Conservation (phyloP, 1,140 invertebrate species). For the Anthonomus grandis region DNA sequence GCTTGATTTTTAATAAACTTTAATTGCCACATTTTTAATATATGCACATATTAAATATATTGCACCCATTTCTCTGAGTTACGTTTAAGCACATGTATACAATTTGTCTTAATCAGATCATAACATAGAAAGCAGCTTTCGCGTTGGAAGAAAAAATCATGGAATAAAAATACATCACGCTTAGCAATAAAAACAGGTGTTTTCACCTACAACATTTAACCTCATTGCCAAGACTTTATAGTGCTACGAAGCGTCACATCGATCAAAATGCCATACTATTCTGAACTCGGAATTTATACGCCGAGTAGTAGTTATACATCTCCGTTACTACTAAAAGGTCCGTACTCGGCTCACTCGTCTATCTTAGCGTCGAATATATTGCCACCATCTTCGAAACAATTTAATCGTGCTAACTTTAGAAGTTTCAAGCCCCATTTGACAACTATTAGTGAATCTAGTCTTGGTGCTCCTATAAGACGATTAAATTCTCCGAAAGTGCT, state of each 20-base stretch:
- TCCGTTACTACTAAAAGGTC: conserved; percentile 52
- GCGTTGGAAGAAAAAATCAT: not conserved
- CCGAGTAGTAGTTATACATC: conserved; percentile 39
- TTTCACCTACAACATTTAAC: conserved; percentile 21
- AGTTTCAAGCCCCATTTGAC: conserved; percentile 68
- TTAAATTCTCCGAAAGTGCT: conserved; percentile 51
- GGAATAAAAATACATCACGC: conserved; percentile 11
- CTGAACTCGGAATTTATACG: conserved; percentile 57
- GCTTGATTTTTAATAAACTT: too few species aligned
- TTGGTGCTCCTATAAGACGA: conserved; percentile 46
- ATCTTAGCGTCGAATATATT: conserved; percentile 47
- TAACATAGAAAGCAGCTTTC: not conserved
- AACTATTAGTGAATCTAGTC: conserved; percentile 64
- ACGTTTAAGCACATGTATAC: conserved; percentile 2
- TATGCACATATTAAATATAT: too few species aligned
- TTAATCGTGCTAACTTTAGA: conserved; percentile 18
- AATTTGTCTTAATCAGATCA: conserved; percentile 4
- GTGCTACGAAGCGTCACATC: conserved; percentile 1
- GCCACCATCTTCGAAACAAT: conserved; percentile 23
- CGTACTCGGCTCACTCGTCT: conserved; percentile 58
- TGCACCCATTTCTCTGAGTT: not conserved
- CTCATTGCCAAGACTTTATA: conserved; percentile 29
- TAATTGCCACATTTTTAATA: too few species aligned
- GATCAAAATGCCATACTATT: conserved; percentile 56
- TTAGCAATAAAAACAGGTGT: conserved; percentile 16